Evolutionary conservation across 1,140 invertebrate species (phyloP).

Genomic region (Hetaerina americana): DNA sequence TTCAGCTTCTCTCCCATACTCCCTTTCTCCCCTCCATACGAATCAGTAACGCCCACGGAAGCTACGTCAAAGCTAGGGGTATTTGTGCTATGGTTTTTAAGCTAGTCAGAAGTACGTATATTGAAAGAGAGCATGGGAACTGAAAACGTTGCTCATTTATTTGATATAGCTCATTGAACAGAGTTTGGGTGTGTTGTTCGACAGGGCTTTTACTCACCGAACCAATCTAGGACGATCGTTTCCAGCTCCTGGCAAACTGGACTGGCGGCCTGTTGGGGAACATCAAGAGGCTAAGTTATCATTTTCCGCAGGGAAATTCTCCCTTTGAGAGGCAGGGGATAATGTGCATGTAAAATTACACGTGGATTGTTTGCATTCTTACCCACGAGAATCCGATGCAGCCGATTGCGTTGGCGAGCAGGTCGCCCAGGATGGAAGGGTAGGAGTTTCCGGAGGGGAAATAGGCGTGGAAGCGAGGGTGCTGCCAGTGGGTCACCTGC

Average conservation of each 20-base stretch:
- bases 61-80: too few species aligned
- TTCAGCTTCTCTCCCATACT: too few species aligned
- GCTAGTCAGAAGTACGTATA: too few species aligned
- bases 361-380: conserved; percentile 12
- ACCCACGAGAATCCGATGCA: conserved; percentile 61
- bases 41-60: too few species aligned
- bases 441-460: conserved; percentile 60
- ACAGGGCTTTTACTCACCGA: conserved; percentile 42
- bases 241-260: conserved; percentile 77
- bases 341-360: neutral
- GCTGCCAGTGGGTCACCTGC: conserved; percentile 63
- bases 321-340: neutral
- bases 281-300: conserved; percentile 49
- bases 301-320: conserved; percentile 45
- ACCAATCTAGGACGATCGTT: conserved; percentile 61
- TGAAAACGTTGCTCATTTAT: too few species aligned
- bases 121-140: too few species aligned
- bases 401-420: conserved; percentile 52
- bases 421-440: conserved; percentile 55
- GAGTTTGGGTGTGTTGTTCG: too few species aligned
- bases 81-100: too few species aligned
- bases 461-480: conserved; percentile 59
- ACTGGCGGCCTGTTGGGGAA: conserved; percentile 46
- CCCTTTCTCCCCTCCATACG: too few species aligned
- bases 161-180: too few species aligned